Conservation (phyloP, 2,888 invertebrate species). For the Synanthedon vespiformis region DNA sequence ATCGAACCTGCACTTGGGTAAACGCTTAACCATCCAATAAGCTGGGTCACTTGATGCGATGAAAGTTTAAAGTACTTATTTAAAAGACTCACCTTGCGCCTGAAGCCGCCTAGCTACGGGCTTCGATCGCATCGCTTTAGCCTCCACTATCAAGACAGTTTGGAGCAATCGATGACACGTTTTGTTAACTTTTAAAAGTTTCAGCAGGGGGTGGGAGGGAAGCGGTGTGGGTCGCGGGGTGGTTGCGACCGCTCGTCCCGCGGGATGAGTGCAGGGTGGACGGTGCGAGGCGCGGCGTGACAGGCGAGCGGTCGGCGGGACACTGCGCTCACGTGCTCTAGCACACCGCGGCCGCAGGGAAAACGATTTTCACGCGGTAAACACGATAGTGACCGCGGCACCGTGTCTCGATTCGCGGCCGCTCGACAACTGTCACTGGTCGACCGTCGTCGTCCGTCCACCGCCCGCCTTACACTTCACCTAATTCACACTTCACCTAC, state of each 20-base stretch:
- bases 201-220: constrained; percentile 27
- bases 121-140: constrained; percentile 76
- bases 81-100: constrained; percentile 73
- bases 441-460: background rate
- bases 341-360: constrained; percentile 55
- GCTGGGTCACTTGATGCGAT: background rate
- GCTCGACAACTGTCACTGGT: constrained; percentile 46
- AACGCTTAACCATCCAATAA: too few species aligned
- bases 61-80: background rate
- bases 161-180: constrained; percentile 39
- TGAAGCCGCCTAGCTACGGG: constrained; percentile 78
- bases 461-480: background rate
- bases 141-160: constrained; percentile 30
- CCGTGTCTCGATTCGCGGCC: constrained; percentile 53
- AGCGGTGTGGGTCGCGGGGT: constrained; percentile 48
- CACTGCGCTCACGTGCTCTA: constrained; percentile 64
- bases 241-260: constrained; percentile 39
- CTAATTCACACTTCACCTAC: background rate
- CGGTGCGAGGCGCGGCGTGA: constrained; percentile 47
- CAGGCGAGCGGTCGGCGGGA: constrained; percentile 67
- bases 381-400: constrained; percentile 51
- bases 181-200: constrained; percentile 34
- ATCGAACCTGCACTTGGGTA: too few species aligned
- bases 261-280: constrained; percentile 23
- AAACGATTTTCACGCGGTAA: constrained; percentile 68